A percentile compares a stretch with the other conserved stretches of the same genome.
Conservation (phyloP, 2,113 vertebrate species). For the Bufo bufo region DNA sequence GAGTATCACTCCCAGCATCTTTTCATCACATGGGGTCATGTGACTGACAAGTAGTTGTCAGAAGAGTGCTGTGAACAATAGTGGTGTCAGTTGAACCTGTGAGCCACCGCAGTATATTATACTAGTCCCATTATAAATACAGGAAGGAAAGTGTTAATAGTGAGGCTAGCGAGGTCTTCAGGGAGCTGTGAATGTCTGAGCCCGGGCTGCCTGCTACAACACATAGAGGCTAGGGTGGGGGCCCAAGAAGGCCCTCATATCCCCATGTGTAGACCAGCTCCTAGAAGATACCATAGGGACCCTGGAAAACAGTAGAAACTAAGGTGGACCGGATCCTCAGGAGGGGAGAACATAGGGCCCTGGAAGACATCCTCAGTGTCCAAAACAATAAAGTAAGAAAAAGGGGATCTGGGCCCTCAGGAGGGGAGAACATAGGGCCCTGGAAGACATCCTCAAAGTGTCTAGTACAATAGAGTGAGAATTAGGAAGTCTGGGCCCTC, state of each 20-base stretch:
- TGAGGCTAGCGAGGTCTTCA: background rate
- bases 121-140: constrained; percentile 30
- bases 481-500: too few species aligned
- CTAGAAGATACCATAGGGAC: too few species aligned
- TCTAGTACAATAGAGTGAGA: too few species aligned
- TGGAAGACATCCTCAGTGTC: too few species aligned
- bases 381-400: too few species aligned
- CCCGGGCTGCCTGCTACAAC: background rate
- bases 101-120: constrained; percentile 22
- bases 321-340: too few species aligned
- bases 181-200: background rate
- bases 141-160: constrained; percentile 35
- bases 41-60: background rate
- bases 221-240: background rate
- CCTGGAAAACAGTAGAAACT: too few species aligned
- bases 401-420: too few species aligned
- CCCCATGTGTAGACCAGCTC: too few species aligned
- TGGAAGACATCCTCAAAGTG: too few species aligned
- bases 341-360: too few species aligned
- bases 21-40: background rate
- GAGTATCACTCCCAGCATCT: background rate
- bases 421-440: too few species aligned
- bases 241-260: background rate
- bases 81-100: background rate
- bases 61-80: background rate